Evolutionary conservation across 2,113 vertebrate genomes (phyloP), one percentile per base, ranked within the genome.

Genomic region (Elachura formosa): DNA sequence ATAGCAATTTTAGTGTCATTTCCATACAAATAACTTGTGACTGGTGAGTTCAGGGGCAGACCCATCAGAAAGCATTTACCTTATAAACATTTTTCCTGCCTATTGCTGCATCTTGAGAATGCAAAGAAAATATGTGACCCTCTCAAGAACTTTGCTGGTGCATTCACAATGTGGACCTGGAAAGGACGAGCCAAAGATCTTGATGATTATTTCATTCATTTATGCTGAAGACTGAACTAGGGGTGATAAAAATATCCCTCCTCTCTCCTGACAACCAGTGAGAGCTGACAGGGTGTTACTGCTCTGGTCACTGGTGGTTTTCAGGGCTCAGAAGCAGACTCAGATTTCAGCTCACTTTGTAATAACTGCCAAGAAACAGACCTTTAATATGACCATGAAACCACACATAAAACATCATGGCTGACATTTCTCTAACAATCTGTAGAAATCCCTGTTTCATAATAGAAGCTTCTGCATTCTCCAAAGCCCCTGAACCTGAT

Each of bases 11-110:
- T 43, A 71, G 29, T 33, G 55, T 93, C 43, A 88, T 96, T 95
- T 95, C 87, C 91, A 94, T 85, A 71, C 67, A 94, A 96, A 94
- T 91, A 48, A 72, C 40, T 77, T 83, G 54, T 72, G 52, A 91
- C 66, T 76, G 49, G 73, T 73, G 74, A 76, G 63, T 79, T 87
- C 51, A 23, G 59, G 82, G 74, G 46, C 29, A 93, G 54, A 31
- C 29, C 38, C 22, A 43, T 43, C 74, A 67, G 49, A 87, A 94
- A 87, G 34, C 43, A 77, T 83, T 93, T 94, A 69, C 33, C 38
- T 85, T 72, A 49, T 52, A 87, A 84, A 56, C 28, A 11, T 62
- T 85, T 86, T 24, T 49, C 5, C 45, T 84, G 75, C 52, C n/a
- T 91, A 26, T 51, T 6, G 1, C 58, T 86, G 34, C 24, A 22